phyloP scores from a whole-genome alignment of 2,888 invertebrate species.

The Arge pagana region DNA sequence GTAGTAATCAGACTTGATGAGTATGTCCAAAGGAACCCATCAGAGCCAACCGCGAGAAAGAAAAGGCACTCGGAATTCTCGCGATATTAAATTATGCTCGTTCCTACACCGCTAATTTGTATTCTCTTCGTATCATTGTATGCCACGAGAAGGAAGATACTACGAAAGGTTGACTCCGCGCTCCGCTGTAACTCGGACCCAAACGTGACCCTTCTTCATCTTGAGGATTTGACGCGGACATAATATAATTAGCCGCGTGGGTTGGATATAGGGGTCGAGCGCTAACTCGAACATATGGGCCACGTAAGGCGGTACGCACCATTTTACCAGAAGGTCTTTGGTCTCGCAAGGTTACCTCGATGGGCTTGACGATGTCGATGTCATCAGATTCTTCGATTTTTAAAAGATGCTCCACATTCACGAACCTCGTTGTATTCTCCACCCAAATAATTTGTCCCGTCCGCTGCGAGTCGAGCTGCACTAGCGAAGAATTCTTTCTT shows the following conservation, averaged over 20 bases:
- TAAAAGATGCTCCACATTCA: not conserved
- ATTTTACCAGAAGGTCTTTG: slow-evolving; percentile 5
- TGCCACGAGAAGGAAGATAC: too few species aligned
- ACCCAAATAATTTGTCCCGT: not conserved
- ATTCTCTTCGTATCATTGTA: too few species aligned
- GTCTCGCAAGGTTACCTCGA: not conserved
- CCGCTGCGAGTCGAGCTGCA: too few species aligned
- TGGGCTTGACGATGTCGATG: too few species aligned
- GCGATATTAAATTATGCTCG: too few species aligned
- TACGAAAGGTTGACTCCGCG: too few species aligned
- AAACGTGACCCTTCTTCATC: slow-evolving; percentile 35
- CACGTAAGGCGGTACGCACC: slow-evolving; percentile 12
- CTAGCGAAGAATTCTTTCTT: too few species aligned
- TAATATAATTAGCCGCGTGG: slow-evolving; percentile 33
- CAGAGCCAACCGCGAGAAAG: too few species aligned
- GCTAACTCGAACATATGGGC: slow-evolving; percentile 22
- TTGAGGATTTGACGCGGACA: slow-evolving; percentile 33
- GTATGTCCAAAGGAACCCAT: too few species aligned
- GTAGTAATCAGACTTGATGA: too few species aligned
- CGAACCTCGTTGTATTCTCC: not conserved
- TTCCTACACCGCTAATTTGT: too few species aligned
- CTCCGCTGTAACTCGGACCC: slow-evolving; percentile 8
- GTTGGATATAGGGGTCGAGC: slow-evolving; percentile 5
- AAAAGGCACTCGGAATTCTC: too few species aligned
- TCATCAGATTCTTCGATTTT: not conserved